phyloP scores from a whole-genome alignment of 1,140 invertebrate species.

The Trinorchestia longiramus region DNA sequence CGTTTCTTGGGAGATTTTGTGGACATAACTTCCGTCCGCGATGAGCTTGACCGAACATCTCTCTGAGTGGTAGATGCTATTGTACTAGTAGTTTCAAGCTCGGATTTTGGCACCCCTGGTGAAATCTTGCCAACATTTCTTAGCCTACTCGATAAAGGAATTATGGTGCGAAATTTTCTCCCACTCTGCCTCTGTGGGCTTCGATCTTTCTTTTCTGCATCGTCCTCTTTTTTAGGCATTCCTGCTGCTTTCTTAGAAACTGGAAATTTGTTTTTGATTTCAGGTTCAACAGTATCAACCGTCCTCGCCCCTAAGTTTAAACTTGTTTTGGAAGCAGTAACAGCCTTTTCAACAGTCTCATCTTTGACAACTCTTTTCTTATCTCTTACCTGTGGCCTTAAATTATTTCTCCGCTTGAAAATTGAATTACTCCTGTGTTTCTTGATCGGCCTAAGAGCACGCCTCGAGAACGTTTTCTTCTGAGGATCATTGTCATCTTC shows the following conservation, averaged over 20 bases:
- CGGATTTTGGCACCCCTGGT: neutral
- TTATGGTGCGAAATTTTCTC: neutral
- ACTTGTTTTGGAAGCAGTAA: neutral
- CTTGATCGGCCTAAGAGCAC: neutral
- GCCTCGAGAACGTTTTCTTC: conserved; percentile 2
- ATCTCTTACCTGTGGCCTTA: neutral
- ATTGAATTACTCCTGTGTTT: neutral
- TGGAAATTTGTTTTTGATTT: neutral
- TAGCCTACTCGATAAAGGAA: conserved; percentile 12
- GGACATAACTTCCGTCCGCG: neutral
- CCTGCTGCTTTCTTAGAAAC: neutral
- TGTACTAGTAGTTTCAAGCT: neutral
- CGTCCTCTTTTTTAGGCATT: neutral
- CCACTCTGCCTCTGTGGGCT: neutral
- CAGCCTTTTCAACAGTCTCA: neutral
- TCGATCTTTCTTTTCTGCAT: neutral
- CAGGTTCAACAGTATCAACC: neutral
- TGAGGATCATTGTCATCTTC: neutral
- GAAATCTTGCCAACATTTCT: conserved; percentile 3
- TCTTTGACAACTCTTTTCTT: neutral
- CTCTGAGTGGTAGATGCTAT: neutral
- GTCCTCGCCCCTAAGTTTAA: neutral
- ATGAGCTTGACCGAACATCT: neutral
- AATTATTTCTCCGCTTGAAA: neutral
- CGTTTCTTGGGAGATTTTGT: neutral